A percentile compares a stretch with the other conserved stretches of the same genome.
These are phyloP conservation scores for Eurystomus gularis DNA, from an alignment of 2,113 vertebrate species.

Conservation along the genomic window DNA sequence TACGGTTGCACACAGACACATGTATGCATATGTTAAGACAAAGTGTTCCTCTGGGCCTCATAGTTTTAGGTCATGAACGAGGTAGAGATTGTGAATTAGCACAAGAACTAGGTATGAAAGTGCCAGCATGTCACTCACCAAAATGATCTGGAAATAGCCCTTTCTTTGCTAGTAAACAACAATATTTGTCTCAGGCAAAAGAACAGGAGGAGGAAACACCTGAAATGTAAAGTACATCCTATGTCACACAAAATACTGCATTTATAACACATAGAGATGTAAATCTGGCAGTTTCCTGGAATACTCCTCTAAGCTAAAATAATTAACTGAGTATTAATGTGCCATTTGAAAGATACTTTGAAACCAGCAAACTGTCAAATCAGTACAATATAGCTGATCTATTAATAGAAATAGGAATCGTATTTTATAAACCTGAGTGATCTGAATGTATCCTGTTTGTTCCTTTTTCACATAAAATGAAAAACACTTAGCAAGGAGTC, in stretches of 20 bases:
- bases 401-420: neutral
- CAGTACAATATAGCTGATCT: neutral
- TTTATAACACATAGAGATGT: neutral
- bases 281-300: neutral
- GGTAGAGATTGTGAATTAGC: neutral
- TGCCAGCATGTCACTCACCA: neutral
- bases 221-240: neutral
- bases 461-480: neutral
- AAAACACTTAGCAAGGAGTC: neutral
- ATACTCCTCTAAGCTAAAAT: neutral
- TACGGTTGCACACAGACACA: neutral
- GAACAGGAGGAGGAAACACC: neutral
- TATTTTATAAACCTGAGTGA: neutral
- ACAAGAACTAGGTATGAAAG: neutral
- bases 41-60: neutral
- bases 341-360: neutral
- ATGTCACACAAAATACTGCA: fast-evolving
- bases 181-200: neutral
- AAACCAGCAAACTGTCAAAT: neutral
- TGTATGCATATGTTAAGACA: neutral
- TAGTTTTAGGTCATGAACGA: neutral
- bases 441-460: neutral
- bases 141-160: neutral
- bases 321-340: neutral
- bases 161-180: neutral